phyloP scores from a whole-genome alignment of 2,888 invertebrate species.

The Thera britannica region DNA sequence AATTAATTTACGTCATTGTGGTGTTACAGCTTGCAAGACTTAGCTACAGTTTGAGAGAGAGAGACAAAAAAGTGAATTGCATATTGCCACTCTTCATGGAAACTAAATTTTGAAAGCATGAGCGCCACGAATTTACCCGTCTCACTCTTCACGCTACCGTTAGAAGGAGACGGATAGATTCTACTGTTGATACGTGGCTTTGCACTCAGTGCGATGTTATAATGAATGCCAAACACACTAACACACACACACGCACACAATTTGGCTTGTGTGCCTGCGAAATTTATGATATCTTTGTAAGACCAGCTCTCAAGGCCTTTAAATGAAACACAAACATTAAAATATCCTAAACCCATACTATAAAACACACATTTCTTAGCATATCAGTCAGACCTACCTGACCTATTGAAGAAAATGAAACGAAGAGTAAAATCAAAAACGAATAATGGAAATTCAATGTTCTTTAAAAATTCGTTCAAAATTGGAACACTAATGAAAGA shows the following conservation, averaged over 20 bases:
- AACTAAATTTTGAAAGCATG: constrained; percentile 42
- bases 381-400: constrained; percentile 9
- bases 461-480: neutral
- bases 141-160: constrained; percentile 13
- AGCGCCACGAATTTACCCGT: constrained; percentile 30
- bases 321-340: constrained; percentile 5
- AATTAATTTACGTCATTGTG: constrained; percentile 1
- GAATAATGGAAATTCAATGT: neutral
- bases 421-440: neutral
- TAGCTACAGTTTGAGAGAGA: constrained; percentile 37
- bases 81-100: constrained; percentile 36
- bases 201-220: constrained; percentile 45
- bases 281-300: constrained; percentile 47
- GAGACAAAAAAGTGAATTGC: constrained; percentile 31
- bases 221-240: constrained; percentile 54
- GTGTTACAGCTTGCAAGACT: constrained; percentile 31
- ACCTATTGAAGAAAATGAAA: neutral
- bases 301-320: constrained; percentile 49
- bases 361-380: constrained; percentile 19
- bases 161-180: constrained; percentile 29
- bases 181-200: constrained; percentile 31
- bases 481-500: neutral
- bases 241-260: constrained; percentile 79
- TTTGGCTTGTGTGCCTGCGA: constrained; percentile 68
- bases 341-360: constrained; percentile 7